phyloP scores from a whole-genome alignment of 2,797 vertebrate species.

The Pangasius larnaudii region DNA sequence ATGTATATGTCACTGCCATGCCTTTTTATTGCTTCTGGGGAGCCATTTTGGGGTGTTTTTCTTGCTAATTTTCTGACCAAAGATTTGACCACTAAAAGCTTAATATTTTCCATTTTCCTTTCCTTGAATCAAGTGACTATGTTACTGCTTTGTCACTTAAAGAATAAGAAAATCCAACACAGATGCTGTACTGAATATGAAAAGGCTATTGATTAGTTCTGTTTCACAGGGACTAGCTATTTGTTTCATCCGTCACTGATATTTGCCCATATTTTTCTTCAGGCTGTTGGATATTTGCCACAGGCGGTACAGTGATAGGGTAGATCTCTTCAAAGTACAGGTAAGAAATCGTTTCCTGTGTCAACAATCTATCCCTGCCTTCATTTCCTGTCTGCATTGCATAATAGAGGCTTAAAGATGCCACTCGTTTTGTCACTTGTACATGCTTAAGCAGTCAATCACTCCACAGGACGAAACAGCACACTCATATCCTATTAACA shows the following conservation, averaged over 20 bases:
- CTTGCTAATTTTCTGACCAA: too few species aligned
- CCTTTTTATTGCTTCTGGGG: neutral
- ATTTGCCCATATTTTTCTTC: constrained; percentile 27
- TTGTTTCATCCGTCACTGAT: constrained; percentile 16
- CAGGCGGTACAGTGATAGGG: constrained; percentile 77
- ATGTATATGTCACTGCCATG: neutral
- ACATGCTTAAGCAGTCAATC: neutral
- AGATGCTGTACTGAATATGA: neutral
- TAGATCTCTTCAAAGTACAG: constrained; percentile 83
- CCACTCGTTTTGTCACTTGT: neutral
- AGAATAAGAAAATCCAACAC: neutral
- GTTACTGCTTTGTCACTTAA: neutral
- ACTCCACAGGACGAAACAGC: too few species aligned
- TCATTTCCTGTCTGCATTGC: neutral
- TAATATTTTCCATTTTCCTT: neutral
- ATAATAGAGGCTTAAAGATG: constrained; percentile 12
- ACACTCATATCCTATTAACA: neutral
- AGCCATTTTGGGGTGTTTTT: neutral
- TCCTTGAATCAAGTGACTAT: neutral
- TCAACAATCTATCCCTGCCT: constrained; percentile 27
- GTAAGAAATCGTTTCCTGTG: constrained; percentile 67
- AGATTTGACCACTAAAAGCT: too few species aligned
- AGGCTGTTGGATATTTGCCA: constrained; percentile 88
- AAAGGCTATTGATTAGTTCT: neutral
- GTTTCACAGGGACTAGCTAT: constrained; percentile 1